Conservation (phyloP, 2,888 invertebrate genomes). For the Neoscelio sp. region DNA sequence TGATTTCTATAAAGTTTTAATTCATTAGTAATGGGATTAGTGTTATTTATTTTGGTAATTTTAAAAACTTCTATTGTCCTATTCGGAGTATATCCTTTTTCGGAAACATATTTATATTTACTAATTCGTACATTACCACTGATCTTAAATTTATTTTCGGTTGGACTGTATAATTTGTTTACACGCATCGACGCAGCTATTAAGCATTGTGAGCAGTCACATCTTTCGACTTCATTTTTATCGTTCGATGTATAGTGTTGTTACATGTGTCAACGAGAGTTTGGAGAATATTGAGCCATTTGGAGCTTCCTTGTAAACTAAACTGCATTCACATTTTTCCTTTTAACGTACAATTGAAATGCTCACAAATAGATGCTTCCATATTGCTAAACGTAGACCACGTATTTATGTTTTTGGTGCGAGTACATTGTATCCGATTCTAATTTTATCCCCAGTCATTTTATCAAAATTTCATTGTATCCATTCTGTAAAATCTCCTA, state of each 20-base stretch:
- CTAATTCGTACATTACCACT: slow-evolving; percentile 67
- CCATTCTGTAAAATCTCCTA: too few relatives aligned
- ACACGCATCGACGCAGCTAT: slow-evolving; percentile 73
- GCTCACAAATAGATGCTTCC: slow-evolving; percentile 76
- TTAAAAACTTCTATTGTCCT: slow-evolving; percentile 78
- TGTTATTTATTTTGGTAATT: slow-evolving; percentile 72
- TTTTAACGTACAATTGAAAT: slow-evolving; percentile 73
- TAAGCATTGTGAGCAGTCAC: slow-evolving; percentile 67
- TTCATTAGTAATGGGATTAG: slow-evolving; percentile 68
- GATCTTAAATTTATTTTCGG: slow-evolving; percentile 46
- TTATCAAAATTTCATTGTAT: too few relatives aligned
- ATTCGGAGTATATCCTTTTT: slow-evolving; percentile 74
- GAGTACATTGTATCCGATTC: too few relatives aligned
- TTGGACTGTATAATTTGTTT: slow-evolving; percentile 34
- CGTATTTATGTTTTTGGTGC: too few relatives aligned
- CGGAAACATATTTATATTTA: slow-evolving; percentile 74
- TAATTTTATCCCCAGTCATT: too few relatives aligned
- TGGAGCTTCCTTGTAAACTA: slow-evolving; percentile 66
- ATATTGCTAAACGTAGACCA: too few relatives aligned
- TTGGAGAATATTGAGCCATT: slow-evolving; percentile 64
- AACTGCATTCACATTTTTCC: slow-evolving; percentile 72
- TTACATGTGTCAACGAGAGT: slow-evolving; percentile 68
- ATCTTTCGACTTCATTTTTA: slow-evolving; percentile 8
- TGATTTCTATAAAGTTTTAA: slow-evolving; percentile 73
- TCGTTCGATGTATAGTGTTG: slow-evolving; percentile 30